Percentiles rank a stretch among this genome's conserved stretches.
These are phyloP conservation scores for Neogale vison DNA, from an alignment of 2,113 vertebrate species.

Conservation along the genomic window DNA sequence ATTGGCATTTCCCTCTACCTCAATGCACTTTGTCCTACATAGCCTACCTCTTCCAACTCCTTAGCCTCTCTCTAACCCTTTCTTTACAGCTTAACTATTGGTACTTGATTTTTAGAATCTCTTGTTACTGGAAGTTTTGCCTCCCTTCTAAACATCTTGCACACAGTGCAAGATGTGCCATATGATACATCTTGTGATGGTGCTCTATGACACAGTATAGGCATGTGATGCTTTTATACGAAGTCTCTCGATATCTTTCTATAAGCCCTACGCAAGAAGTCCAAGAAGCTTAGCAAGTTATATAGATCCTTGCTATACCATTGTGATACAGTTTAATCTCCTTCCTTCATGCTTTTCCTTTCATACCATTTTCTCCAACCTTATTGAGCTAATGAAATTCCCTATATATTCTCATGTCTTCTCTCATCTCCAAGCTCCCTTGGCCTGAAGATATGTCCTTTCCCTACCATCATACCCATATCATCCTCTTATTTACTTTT, in stretches of 20 bases:
- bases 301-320: not conserved
- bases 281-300: not conserved
- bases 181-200: too few species aligned
- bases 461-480: not conserved
- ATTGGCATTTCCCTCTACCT: not conserved
- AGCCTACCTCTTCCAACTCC: not conserved
- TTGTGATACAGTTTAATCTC: not conserved
- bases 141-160: not conserved
- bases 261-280: not conserved
- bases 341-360: not conserved
- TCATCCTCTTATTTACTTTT: not conserved
- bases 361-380: not conserved
- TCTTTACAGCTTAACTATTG: not conserved
- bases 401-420: not conserved
- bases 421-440: not conserved
- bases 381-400: not conserved
- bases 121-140: not conserved
- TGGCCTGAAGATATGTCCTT: not conserved
- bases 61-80: not conserved
- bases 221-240: not conserved
- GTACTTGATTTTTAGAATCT: not conserved
- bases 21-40: not conserved
- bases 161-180: too few species aligned
- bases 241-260: not conserved
- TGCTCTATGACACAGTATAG: not conserved